Conservation (phyloP, 1,140 invertebrate species). For the Neotoxoptera formosana region DNA sequence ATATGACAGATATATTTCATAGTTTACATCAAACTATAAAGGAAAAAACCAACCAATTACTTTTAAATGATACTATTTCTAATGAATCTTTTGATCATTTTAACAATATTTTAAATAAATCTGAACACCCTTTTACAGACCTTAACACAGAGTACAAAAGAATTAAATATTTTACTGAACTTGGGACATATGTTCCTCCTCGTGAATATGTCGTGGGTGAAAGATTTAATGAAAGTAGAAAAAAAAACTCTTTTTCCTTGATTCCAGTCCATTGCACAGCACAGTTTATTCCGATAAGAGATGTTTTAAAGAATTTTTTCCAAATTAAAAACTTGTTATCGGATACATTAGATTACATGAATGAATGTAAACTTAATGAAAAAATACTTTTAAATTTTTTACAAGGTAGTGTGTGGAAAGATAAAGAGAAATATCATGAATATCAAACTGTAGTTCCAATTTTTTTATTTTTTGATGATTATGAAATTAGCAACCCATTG, state of each 20-base stretch:
- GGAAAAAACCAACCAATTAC: background rate
- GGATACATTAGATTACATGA: conserved; percentile 10
- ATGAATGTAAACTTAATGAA: background rate
- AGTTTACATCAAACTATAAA: background rate
- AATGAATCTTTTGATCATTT: conserved; percentile 1
- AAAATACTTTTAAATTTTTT: background rate
- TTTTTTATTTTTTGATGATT: background rate
- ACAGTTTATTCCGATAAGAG: background rate
- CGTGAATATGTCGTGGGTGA: background rate
- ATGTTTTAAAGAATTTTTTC: conserved; percentile 15
- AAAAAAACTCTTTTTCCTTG: background rate
- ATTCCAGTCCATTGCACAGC: background rate
- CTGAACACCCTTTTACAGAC: background rate
- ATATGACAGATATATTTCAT: background rate
- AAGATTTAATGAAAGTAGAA: background rate
- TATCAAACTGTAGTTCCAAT: background rate
- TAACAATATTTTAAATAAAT: conserved; percentile 8
- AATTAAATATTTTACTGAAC: conserved; percentile 15
- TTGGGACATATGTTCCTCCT: background rate
- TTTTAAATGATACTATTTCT: background rate
- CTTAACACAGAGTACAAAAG: background rate
- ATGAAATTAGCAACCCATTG: background rate
- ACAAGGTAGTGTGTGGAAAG: conserved; percentile 6
- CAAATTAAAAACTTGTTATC: background rate
- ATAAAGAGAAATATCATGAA: conserved; percentile 8